Evolutionary conservation across 2,888 invertebrate species (phyloP).

Genomic region (Margaritifera margaritifera): DNA sequence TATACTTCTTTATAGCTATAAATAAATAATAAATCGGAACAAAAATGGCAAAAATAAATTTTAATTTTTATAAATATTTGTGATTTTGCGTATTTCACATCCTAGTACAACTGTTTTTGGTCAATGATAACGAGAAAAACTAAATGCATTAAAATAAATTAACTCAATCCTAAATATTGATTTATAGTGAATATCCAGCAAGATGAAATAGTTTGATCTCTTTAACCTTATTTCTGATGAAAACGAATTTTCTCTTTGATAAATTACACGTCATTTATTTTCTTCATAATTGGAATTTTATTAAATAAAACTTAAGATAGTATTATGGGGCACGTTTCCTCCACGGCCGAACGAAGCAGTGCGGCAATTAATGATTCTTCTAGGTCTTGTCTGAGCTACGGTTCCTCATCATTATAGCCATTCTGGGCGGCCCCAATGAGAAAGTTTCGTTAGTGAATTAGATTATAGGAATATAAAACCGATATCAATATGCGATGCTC

Average conservation of each 20-base stretch:
- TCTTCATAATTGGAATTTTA: conserved; percentile 63
- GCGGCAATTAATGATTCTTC: conserved; percentile 4
- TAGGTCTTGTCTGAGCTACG: conserved; percentile 2
- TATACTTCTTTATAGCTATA: too few relatives aligned
- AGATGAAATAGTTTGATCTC: conserved; percentile 33
- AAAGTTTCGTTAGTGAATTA: conserved; percentile 39
- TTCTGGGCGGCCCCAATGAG: conserved; percentile 26
- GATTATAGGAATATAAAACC: conserved; percentile 52
- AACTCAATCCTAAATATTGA: too few relatives aligned
- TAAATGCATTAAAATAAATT: too few relatives aligned
- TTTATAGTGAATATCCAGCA: conserved; percentile 19
- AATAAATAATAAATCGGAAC: too few relatives aligned
- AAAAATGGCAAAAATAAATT: too few relatives aligned
- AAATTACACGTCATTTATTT: conserved; percentile 61
- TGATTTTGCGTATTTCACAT: too few relatives aligned
- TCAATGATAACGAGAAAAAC: too few relatives aligned
- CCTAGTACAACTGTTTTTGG: too few relatives aligned
- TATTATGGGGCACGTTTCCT: conserved; percentile 26
- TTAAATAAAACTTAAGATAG: conserved; percentile 55
- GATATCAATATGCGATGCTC: conserved; percentile 60
- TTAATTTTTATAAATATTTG: too few relatives aligned
- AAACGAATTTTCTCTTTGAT: conserved; percentile 50
- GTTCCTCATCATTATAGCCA: conserved; percentile 1
- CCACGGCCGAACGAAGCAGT: conserved; percentile 3
- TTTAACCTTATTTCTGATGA: conserved; percentile 17